A percentile compares a stretch with the other conserved stretches of the same genome.
Conservation (phyloP, 2,113 vertebrate species). For the Aptenodytes forsteri region DNA sequence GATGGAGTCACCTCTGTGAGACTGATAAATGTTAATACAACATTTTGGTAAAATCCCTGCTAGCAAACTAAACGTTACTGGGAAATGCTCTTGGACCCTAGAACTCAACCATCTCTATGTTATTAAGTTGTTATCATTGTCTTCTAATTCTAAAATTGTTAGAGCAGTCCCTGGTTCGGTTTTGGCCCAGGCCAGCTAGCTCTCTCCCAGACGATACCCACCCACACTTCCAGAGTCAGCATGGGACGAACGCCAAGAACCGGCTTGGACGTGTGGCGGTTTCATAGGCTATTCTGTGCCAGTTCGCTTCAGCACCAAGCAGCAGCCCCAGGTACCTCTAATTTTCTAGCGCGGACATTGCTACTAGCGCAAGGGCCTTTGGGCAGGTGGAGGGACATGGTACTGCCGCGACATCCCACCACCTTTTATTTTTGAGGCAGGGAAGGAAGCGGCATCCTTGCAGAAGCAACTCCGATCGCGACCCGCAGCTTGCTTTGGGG, state of each 20-base stretch:
- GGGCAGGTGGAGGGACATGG: too few relatives aligned
- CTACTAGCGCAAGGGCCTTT: neutral
- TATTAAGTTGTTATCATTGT: neutral
- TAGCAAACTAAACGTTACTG: rapidly evolving
- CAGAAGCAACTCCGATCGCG: neutral
- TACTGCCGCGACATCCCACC: rapidly evolving
- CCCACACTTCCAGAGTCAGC: neutral
- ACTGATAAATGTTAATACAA: neutral
- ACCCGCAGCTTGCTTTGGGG: neutral
- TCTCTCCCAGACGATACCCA: too few relatives aligned
- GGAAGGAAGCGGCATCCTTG: neutral
- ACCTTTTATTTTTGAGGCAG: neutral
- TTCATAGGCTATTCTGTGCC: neutral
- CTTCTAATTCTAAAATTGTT: neutral
- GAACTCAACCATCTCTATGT: neutral
- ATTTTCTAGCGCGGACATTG: rapidly evolving
- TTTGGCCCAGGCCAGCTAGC: neutral
- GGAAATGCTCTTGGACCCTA: neutral
- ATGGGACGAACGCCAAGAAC: neutral
- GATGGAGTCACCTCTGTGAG: neutral
- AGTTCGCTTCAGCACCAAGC: neutral
- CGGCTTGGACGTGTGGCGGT: rapidly evolving
- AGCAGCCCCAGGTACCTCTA: too few relatives aligned
- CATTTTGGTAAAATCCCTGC: neutral
- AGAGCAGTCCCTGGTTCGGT: neutral